Percentiles rank a stretch among this genome's conserved stretches.
These are phyloP conservation scores for Dromiciops gliroides DNA, from an alignment of 2,113 vertebrate genomes.

Conservation along the genomic window DNA sequence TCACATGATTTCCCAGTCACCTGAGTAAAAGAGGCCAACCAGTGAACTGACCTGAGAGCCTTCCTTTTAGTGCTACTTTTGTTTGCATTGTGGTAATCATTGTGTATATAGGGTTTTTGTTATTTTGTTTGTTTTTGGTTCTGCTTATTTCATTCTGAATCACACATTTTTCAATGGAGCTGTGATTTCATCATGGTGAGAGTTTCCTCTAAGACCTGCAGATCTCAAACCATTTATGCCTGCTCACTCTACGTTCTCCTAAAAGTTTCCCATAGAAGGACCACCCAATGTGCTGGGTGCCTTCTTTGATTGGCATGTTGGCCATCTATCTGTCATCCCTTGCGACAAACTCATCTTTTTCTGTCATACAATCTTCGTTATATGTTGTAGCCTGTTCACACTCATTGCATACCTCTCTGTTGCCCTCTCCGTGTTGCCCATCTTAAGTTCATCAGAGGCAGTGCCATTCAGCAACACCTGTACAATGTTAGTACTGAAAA, in stretches of 20 bases:
- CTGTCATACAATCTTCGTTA: no score
- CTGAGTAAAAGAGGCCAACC: not conserved
- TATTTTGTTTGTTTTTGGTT: no score
- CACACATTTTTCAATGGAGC: not conserved
- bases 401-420: no score
- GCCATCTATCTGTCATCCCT: not conserved
- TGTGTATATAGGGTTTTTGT: not conserved
- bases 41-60: not conserved
- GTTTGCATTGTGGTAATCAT: not conserved
- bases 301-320: not conserved
- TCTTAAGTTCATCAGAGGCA: not conserved
- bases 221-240: not conserved
- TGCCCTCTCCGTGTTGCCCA: not conserved
- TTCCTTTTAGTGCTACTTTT: not conserved
- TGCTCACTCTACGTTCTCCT: not conserved
- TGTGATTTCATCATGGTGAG: no score
- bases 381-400: no score
- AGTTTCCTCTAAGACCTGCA: not conserved
- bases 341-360: not conserved
- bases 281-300: not conserved
- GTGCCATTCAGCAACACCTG: not conserved
- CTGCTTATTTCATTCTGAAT: not conserved
- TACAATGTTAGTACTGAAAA: not conserved
- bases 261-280: not conserved
- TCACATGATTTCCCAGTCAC: not conserved